Conservation (phyloP, 2,888 invertebrate species). For the Scaeva pyrastri region DNA sequence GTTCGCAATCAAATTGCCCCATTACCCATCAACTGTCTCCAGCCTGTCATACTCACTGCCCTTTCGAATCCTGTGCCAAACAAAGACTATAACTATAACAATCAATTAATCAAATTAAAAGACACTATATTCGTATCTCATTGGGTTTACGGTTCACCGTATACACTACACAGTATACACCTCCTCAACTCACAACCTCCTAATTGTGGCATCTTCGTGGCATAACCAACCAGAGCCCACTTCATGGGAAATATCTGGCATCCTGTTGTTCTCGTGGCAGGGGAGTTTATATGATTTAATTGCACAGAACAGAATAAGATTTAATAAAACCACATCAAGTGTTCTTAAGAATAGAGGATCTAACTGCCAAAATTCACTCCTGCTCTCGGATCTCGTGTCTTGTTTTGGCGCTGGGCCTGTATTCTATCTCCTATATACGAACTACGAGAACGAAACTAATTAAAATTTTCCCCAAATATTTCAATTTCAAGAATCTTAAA, state of each 20-base stretch:
- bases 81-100: constrained; percentile 15
- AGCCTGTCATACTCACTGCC: background rate
- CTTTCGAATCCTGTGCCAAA: background rate
- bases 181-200: background rate
- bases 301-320: constrained; percentile 27
- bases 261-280: background rate
- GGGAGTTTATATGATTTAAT: constrained; percentile 20
- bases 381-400: background rate
- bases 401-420: background rate
- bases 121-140: constrained; percentile 30
- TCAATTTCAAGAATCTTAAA: constrained; percentile 50
- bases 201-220: constrained; percentile 31
- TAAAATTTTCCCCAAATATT: constrained; percentile 52
- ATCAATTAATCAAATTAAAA: constrained; percentile 66
- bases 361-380: background rate
- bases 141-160: background rate
- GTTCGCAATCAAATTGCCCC: constrained; percentile 27
- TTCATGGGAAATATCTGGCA: constrained; percentile 21
- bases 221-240: constrained; percentile 18
- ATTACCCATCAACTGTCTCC: constrained; percentile 20
- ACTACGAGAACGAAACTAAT: no score
- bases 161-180: background rate
- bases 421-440: background rate
- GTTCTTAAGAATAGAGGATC: constrained; percentile 21
- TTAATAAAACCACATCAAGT: constrained; percentile 42